Percentiles rank a stretch among this genome's conserved stretches.
phyloP scores from a whole-genome alignment of 2,113 vertebrate species.

The Hoplias malabaricus region DNA sequence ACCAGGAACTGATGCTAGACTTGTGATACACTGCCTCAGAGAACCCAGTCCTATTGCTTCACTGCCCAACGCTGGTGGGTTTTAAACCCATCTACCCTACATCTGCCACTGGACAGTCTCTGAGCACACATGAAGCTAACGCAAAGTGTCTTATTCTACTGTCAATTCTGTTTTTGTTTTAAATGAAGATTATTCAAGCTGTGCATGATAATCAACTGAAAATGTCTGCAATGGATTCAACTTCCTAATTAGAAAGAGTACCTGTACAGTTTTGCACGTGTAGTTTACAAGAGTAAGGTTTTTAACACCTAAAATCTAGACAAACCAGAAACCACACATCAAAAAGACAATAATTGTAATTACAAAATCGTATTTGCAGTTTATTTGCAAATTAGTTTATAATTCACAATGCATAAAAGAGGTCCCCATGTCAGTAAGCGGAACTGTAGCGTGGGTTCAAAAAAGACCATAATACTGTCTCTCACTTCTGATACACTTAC shows the following conservation, averaged over 20 bases:
- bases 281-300: background rate
- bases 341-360: background rate
- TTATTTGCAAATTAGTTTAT: conserved; percentile 43
- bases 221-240: background rate
- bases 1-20: too few species aligned
- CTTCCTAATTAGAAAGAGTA: background rate
- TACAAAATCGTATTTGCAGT: conserved; percentile 17
- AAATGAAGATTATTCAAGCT: too few species aligned
- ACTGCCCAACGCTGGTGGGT: too few species aligned
- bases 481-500: background rate
- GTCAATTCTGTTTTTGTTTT: too few species aligned
- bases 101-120: too few species aligned
- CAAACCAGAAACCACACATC: background rate
- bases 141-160: too few species aligned
- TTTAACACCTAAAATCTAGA: background rate
- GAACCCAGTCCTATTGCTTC: too few species aligned
- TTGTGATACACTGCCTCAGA: too few species aligned
- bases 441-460: conserved; percentile 2
- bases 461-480: conserved; percentile 25
- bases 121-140: too few species aligned
- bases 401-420: conserved; percentile 32
- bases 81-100: too few species aligned
- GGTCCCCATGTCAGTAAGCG: background rate
- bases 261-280: background rate
- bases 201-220: too few species aligned